Conservation (phyloP, 2,113 vertebrate genomes). For the Candoia aspera region DNA sequence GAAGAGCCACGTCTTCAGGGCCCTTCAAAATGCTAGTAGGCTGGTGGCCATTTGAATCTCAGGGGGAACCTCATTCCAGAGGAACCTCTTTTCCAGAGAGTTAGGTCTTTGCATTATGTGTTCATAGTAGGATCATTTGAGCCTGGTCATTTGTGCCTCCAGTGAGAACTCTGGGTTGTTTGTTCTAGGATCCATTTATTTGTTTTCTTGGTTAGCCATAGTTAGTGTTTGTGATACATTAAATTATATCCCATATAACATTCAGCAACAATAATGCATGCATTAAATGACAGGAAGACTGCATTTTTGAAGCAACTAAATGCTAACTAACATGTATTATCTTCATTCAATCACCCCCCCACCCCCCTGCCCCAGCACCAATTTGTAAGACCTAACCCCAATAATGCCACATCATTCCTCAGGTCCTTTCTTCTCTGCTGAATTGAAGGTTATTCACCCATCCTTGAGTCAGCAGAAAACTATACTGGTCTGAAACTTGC, state of each 20-base stretch:
- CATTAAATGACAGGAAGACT: not conserved
- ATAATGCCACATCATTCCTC: not conserved
- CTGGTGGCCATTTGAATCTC: not conserved
- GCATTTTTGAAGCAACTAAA: not conserved
- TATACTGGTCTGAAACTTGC: too few relatives aligned
- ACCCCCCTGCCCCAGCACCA: not conserved
- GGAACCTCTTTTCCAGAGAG: not conserved
- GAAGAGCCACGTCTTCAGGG: not conserved
- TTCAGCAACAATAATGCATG: not conserved
- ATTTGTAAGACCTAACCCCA: not conserved
- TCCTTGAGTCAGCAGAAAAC: too few relatives aligned
- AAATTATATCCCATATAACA: not conserved
- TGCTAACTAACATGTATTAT: not conserved
- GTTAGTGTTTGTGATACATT: not conserved
- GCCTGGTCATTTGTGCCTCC: not conserved
- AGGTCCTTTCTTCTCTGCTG: not conserved
- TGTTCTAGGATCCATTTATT: not conserved
- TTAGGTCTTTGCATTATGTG: not conserved
- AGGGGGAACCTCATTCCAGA: not conserved
- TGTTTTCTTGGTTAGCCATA: not conserved
- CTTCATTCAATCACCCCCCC: too few relatives aligned
- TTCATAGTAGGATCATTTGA: not conserved
- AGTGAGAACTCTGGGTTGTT: not conserved
- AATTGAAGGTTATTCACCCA: too few relatives aligned
- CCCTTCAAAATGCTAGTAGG: not conserved